Conservation (phyloP, 2,113 vertebrate genomes). For the Hystrix brachyura region DNA sequence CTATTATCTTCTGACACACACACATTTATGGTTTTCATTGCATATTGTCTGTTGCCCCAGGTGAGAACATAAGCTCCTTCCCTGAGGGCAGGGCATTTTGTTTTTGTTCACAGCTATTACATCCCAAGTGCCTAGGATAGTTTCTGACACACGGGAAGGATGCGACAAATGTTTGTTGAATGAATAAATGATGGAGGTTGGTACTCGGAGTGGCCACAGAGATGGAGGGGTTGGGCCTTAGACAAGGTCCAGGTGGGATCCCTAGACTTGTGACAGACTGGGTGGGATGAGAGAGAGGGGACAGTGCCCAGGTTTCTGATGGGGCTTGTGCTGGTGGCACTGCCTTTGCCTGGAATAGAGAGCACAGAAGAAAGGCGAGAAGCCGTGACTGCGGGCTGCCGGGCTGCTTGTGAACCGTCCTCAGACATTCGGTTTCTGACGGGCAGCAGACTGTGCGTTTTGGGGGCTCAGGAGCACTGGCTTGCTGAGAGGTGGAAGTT, state of each 20-base stretch:
- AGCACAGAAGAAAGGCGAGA: too few relatives aligned
- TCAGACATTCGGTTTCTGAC: background rate
- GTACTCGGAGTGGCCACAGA: background rate
- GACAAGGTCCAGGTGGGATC: background rate
- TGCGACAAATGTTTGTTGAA: background rate
- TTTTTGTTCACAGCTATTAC: background rate
- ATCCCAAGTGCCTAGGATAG: background rate
- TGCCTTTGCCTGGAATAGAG: background rate
- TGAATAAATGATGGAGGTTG: background rate
- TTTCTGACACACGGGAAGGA: background rate
- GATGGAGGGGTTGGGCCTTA: background rate
- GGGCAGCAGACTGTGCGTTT: background rate
- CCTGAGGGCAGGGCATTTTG: background rate
- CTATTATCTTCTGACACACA: background rate
- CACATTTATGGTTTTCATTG: background rate
- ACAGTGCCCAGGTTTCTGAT: background rate
- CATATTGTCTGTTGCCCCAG: background rate
- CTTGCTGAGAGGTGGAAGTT: background rate
- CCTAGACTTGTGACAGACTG: background rate
- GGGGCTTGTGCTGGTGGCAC: background rate
- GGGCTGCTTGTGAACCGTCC: background rate
- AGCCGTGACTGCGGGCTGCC: background rate
- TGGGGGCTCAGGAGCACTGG: background rate
- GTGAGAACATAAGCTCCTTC: background rate
- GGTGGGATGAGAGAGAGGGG: too few relatives aligned